Percentiles rank a stretch among this genome's conserved stretches.
These are phyloP conservation scores for Morpho helenor DNA, from an alignment of 2,888 invertebrate species.

Conservation along the genomic window DNA sequence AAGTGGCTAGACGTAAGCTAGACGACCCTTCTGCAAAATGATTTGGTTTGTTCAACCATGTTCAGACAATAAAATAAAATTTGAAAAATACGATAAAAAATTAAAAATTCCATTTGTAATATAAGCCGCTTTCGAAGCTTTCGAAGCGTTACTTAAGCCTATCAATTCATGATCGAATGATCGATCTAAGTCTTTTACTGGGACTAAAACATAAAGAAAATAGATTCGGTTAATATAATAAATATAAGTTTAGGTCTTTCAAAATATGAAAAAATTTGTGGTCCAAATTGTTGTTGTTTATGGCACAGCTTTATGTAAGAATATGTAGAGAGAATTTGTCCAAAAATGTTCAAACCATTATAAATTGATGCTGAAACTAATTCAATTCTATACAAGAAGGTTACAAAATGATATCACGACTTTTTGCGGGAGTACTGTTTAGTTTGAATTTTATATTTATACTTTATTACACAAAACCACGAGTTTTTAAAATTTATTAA, in stretches of 20 bases:
- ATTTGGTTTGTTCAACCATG: constrained; percentile 22
- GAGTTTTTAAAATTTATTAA: no score
- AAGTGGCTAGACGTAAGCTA: no score
- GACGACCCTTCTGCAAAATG: no score
- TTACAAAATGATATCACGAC: no score
- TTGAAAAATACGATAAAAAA: constrained; percentile 23
- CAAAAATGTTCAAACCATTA: constrained; percentile 12
- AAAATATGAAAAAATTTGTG: no score
- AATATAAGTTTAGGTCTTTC: constrained; percentile 33
- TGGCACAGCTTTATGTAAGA: constrained; percentile 27
- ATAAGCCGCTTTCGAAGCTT: constrained; percentile 31
- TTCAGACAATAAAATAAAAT: constrained; percentile 22
- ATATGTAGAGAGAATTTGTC: constrained; percentile 19
- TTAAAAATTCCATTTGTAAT: constrained; percentile 28
- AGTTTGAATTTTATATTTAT: no score
- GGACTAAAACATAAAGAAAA: constrained; percentile 32
- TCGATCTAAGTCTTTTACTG: constrained; percentile 27
- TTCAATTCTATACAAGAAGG: no score
- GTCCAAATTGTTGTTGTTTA: no score
- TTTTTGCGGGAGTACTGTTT: no score
- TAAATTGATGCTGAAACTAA: constrained; percentile 10
- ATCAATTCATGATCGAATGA: constrained; percentile 26
- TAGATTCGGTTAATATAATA: constrained; percentile 37
- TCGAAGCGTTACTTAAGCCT: constrained; percentile 31
- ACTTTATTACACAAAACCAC: no score